Percentiles rank a stretch among this genome's conserved stretches.
Conservation (phyloP, 2,888 invertebrate genomes). For the Cacoxenus indagator region DNA sequence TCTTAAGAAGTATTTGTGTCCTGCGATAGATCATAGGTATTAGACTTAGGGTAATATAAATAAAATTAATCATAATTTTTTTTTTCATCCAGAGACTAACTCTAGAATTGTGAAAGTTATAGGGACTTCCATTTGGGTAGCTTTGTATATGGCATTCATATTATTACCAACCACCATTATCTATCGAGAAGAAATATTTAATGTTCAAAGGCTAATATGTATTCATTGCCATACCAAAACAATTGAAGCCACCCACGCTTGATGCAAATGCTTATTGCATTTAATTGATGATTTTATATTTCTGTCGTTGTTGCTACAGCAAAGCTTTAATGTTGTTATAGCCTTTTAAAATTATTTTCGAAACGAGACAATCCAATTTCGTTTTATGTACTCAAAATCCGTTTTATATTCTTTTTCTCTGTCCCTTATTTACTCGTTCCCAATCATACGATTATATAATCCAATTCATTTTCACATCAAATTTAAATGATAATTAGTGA, state of each 20-base stretch:
- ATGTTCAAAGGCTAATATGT: no score
- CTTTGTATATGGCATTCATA: no score
- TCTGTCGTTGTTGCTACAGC: not conserved
- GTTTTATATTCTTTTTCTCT: not conserved
- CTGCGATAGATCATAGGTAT: no score
- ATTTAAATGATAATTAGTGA: constrained; percentile 62
- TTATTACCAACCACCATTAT: no score
- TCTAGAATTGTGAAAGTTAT: no score
- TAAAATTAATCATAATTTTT: no score
- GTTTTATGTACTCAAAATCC: no score
- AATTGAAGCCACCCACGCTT: not conserved
- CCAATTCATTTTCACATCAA: constrained; percentile 37
- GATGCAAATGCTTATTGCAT: not conserved
- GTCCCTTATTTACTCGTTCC: not conserved
- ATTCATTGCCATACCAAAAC: not conserved
- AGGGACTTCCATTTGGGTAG: no score
- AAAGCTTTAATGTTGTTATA: not conserved
- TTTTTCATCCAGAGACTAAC: no score
- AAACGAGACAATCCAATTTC: not conserved
- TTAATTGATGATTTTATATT: not conserved
- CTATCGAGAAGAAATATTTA: no score
- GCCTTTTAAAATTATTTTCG: not conserved
- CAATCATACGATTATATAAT: constrained; percentile 4
- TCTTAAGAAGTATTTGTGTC: no score
- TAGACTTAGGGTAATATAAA: no score